Percentiles rank a stretch among this genome's conserved stretches.
These are phyloP conservation scores for Melieria picta DNA, from an alignment of 2,888 invertebrate species.

Conservation along the genomic window DNA sequence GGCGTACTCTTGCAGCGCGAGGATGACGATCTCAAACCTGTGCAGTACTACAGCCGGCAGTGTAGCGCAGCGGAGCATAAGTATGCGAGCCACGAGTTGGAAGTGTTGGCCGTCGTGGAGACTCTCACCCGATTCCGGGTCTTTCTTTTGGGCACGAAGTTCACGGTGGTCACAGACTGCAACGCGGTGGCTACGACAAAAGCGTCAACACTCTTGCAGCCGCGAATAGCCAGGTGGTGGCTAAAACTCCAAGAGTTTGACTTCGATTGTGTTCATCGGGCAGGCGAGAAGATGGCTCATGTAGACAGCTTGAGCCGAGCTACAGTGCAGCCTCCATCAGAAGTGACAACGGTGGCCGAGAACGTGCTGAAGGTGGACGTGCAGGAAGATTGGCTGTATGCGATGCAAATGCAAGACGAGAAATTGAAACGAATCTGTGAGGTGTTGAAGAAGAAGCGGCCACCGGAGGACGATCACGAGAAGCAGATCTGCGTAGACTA, in stretches of 20 bases:
- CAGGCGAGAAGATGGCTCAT: slow-evolving; percentile 17
- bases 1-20: slow-evolving; percentile 27
- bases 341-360: slow-evolving; percentile 14
- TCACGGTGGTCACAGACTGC: slow-evolving; percentile 26
- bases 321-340: background rate
- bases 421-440: slow-evolving; percentile 11
- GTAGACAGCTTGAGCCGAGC: slow-evolving; percentile 17
- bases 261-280: slow-evolving; percentile 7
- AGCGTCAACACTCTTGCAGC: background rate
- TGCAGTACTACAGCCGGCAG: slow-evolving; percentile 19
- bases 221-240: slow-evolving; percentile 28
- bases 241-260: slow-evolving; percentile 24
- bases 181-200: slow-evolving; percentile 13
- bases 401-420: slow-evolving; percentile 23
- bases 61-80: slow-evolving; percentile 4
- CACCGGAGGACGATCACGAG: background rate
- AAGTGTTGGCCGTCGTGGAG: slow-evolving; percentile 14
- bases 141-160: slow-evolving; percentile 20
- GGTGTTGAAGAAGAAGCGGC: background rate
- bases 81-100: slow-evolving; percentile 14
- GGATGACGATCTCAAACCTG: slow-evolving; percentile 8
- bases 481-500: background rate
- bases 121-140: slow-evolving; percentile 28
- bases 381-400: slow-evolving; percentile 20
- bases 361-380: slow-evolving; percentile 2